phyloP scores from a whole-genome alignment of 2,113 vertebrate genomes.

The Orthonyx spaldingii region DNA sequence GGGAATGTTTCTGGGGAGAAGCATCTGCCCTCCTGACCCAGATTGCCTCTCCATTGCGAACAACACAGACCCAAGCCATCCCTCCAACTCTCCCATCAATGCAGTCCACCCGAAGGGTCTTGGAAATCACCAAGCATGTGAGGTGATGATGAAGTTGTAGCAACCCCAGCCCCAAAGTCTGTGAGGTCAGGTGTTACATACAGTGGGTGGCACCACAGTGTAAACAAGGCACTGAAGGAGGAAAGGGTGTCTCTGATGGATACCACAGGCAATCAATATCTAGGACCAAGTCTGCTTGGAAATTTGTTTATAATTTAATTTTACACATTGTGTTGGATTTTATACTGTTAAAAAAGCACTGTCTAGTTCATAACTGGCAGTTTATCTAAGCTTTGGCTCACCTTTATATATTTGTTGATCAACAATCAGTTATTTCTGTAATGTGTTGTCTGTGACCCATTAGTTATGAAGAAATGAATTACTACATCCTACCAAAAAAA shows the following conservation, averaged over 20 bases:
- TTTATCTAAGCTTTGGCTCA: neutral
- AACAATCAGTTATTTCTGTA: neutral
- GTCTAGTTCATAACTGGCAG: neutral
- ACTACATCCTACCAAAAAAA: neutral
- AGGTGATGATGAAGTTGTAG: neutral
- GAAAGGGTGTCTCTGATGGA: neutral
- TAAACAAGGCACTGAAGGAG: neutral
- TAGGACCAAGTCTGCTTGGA: neutral
- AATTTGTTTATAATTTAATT: neutral
- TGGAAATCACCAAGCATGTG: neutral
- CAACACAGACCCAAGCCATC: neutral
- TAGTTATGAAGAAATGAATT: slow-evolving; percentile 4
- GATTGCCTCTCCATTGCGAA: neutral
- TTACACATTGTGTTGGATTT: neutral
- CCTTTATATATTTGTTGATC: neutral
- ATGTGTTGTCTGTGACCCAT: neutral
- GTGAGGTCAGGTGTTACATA: neutral
- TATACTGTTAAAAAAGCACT: neutral
- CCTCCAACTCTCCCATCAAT: neutral
- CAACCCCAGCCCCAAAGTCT: neutral
- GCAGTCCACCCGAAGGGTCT: neutral
- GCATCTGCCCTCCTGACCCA: neutral
- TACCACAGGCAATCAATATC: neutral
- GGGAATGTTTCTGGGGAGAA: neutral
- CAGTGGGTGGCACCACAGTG: neutral